These are phyloP conservation scores for Tuta absoluta DNA, from an alignment of 2,888 invertebrate species.

Conservation along the genomic window DNA sequence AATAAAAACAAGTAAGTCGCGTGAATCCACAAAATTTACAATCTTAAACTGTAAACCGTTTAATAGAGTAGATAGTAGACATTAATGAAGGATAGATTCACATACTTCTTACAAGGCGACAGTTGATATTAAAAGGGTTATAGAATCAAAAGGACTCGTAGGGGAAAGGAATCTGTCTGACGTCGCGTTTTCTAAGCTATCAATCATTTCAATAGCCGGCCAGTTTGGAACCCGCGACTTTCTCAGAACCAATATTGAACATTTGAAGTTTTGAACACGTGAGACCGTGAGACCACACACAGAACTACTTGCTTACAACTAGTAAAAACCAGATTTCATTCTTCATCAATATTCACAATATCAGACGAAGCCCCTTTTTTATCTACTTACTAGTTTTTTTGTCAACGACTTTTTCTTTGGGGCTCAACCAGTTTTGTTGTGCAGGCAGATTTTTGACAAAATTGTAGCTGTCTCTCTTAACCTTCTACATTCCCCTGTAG, in stretches of 20 bases:
- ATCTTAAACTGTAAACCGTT: not conserved
- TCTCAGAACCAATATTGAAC: conserved; percentile 51
- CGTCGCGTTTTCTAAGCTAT: conserved; percentile 8
- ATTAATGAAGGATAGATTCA: not conserved
- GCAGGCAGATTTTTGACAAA: not conserved
- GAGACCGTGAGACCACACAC: conserved; percentile 77
- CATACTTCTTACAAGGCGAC: conserved; percentile 5
- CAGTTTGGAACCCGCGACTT: conserved; percentile 49
- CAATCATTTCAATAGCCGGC: conserved; percentile 36
- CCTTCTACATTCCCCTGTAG: not conserved
- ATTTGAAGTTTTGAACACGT: conserved; percentile 52
- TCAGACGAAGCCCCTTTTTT: conserved; percentile 77
- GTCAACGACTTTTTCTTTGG: conserved; percentile 76
- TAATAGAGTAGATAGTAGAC: not conserved
- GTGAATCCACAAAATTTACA: not conserved
- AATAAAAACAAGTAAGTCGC: too few species aligned
- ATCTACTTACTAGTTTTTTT: conserved; percentile 58
- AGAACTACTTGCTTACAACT: conserved; percentile 56
- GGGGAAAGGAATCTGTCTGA: not conserved
- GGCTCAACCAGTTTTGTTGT: not conserved
- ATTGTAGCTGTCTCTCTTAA: not conserved
- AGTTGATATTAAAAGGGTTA: not conserved
- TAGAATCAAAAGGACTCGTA: not conserved
- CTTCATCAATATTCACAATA: conserved; percentile 82
- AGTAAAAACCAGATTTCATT: conserved; percentile 77